Conservation (phyloP, 2,113 vertebrate genomes). For the Empidonax alnorum region DNA sequence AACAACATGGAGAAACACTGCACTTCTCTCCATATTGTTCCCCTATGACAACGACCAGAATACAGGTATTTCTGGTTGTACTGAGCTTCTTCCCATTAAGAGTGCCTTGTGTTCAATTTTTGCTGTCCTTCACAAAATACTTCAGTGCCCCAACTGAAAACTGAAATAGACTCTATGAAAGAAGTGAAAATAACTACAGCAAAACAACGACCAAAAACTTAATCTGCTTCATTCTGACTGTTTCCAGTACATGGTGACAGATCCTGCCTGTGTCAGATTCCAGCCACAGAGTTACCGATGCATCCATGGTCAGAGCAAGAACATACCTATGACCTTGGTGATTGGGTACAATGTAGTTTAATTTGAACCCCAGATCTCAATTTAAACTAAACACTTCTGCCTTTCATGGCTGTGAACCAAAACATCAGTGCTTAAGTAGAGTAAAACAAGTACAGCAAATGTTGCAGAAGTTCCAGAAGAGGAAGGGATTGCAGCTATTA, state of each 20-base stretch:
- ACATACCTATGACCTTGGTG: neutral
- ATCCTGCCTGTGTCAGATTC: neutral
- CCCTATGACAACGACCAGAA: neutral
- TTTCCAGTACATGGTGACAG: neutral
- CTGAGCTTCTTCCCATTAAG: neutral
- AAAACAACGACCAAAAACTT: neutral
- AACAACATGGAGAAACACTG: neutral
- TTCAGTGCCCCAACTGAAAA: neutral
- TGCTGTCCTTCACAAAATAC: neutral
- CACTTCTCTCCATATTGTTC: neutral
- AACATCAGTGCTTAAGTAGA: neutral
- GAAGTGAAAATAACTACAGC: neutral
- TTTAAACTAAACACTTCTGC: neutral
- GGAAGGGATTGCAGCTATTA: neutral
- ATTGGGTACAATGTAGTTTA: neutral
- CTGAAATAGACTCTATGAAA: neutral
- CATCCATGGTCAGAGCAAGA: neutral
- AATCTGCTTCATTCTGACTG: neutral
- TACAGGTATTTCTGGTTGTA: neutral
- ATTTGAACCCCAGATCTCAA: neutral
- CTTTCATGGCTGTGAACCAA: neutral
- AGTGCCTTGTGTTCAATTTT: neutral
- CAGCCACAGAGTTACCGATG: neutral
- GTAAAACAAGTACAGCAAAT: neutral
- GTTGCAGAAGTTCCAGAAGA: neutral